phyloP scores from a whole-genome alignment of 2,888 invertebrate genomes.

The Liodrosophila aerea region DNA sequence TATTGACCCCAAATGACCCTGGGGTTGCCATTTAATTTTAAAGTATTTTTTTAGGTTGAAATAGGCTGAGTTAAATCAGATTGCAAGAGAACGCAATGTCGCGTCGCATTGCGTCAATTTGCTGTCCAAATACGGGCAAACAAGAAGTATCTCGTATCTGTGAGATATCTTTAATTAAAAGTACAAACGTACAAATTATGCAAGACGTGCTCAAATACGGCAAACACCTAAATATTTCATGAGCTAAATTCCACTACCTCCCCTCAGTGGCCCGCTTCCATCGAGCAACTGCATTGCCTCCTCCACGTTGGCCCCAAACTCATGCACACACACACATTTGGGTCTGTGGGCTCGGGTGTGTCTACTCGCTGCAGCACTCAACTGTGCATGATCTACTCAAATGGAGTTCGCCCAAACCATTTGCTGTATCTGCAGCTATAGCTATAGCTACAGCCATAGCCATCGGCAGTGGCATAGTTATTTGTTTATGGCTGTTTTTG shows the following conservation, averaged over 20 bases:
- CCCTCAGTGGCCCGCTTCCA: too few species aligned
- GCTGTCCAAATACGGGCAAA: slow-evolving; percentile 49
- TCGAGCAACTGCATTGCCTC: neutral
- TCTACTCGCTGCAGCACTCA: slow-evolving; percentile 37
- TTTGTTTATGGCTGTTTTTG: slow-evolving; percentile 59
- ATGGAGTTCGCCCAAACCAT: slow-evolving; percentile 52
- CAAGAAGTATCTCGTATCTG: slow-evolving; percentile 50
- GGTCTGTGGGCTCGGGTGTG: slow-evolving; percentile 42
- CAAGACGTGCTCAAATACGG: slow-evolving; percentile 76
- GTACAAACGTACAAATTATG: slow-evolving; percentile 73
- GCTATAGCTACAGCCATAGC: slow-evolving; percentile 27
- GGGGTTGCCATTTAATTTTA: slow-evolving; percentile 1
- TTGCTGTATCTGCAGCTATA: slow-evolving; percentile 7
- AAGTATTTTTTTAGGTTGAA: neutral
- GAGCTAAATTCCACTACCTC: slow-evolving; percentile 62
- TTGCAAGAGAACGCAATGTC: slow-evolving; percentile 38
- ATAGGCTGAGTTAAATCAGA: slow-evolving; percentile 22
- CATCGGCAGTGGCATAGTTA: slow-evolving; percentile 60
- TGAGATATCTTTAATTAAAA: slow-evolving; percentile 73
- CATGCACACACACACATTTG: slow-evolving; percentile 11
- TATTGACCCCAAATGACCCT: slow-evolving; percentile 32
- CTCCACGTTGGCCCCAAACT: slow-evolving; percentile 1
- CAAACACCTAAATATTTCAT: slow-evolving; percentile 76
- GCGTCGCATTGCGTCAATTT: slow-evolving; percentile 15
- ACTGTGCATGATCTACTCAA: slow-evolving; percentile 55